Conservation (phyloP, 2,888 invertebrate genomes). For the Oscheius sp. region DNA sequence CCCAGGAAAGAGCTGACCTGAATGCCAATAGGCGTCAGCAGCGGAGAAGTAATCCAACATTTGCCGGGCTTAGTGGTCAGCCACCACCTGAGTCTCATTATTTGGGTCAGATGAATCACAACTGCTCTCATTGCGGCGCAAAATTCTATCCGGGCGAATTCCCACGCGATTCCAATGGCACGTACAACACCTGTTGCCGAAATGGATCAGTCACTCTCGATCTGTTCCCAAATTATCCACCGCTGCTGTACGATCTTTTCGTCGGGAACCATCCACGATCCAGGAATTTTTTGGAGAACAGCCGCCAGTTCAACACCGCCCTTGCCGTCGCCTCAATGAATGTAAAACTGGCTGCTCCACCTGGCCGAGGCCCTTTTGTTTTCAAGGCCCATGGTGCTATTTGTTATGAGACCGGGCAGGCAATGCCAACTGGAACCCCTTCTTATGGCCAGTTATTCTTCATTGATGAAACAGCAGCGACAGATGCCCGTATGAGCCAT, state of each 20-base stretch:
- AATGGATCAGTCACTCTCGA: not conserved
- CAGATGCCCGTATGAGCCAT: constrained; percentile 24
- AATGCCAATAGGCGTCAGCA: not conserved
- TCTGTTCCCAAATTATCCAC: constrained; percentile 28
- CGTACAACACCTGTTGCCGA: constrained; percentile 17
- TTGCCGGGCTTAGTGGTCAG: not conserved
- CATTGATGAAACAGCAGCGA: constrained; percentile 38
- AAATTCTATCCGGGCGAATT: constrained; percentile 19
- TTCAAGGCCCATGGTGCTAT: constrained; percentile 43
- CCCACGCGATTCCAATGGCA: not conserved
- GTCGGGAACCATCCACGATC: not conserved
- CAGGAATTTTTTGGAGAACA: constrained; percentile 11
- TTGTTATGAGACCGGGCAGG: constrained; percentile 31
- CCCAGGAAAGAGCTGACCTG: not conserved
- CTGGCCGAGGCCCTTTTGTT: constrained; percentile 43
- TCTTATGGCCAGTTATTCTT: constrained; percentile 32
- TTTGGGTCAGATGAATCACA: not conserved
- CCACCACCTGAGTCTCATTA: not conserved
- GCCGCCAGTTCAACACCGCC: constrained; percentile 40
- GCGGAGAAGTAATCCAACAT: not conserved
- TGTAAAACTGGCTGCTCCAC: constrained; percentile 29
- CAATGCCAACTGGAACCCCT: constrained; percentile 26
- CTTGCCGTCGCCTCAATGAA: constrained; percentile 42
- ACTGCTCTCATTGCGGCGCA: constrained; percentile 20
- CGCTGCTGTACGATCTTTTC: not conserved